Percentiles rank a stretch among this genome's conserved stretches.
These are phyloP conservation scores for Romanogobio albipinnatus DNA, from an alignment of 2,113 vertebrate species.

Conservation along the genomic window DNA sequence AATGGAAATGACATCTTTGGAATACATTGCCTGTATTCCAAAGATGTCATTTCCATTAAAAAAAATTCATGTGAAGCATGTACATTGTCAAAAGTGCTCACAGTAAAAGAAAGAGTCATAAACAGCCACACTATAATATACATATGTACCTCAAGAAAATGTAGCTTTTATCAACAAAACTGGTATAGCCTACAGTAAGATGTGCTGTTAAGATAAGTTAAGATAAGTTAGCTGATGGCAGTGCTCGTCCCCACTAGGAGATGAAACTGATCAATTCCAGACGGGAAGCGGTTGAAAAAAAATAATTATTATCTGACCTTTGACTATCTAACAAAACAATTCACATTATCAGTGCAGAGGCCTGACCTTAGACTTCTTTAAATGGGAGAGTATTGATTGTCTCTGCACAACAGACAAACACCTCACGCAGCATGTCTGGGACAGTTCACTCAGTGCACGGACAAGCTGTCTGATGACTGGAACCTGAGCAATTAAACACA, in stretches of 20 bases:
- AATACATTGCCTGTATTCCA: too few species aligned
- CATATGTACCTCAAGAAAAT: neutral
- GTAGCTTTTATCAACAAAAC: slow-evolving; percentile 5
- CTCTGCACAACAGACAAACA: slow-evolving; percentile 64
- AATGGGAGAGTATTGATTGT: slow-evolving; percentile 67
- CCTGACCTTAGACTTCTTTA: slow-evolving; percentile 66
- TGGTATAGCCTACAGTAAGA: slow-evolving; percentile 23
- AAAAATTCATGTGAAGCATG: too few species aligned
- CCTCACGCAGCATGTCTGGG: slow-evolving; percentile 60
- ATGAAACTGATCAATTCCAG: slow-evolving; percentile 63
- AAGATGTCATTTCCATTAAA: neutral
- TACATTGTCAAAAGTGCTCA: neutral
- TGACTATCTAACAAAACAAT: slow-evolving; percentile 68
- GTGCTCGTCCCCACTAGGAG: slow-evolving; percentile 44
- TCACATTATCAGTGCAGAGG: slow-evolving; percentile 64
- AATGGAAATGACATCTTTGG: too few species aligned
- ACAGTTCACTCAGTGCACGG: slow-evolving; percentile 52
- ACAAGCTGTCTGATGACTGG: slow-evolving; percentile 41
- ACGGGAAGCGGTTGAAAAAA: slow-evolving; percentile 58
- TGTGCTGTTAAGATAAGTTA: slow-evolving; percentile 21
- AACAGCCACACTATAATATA: neutral
- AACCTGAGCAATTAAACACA: slow-evolving; percentile 43
- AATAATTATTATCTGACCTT: slow-evolving; percentile 66
- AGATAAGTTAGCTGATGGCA: slow-evolving; percentile 30
- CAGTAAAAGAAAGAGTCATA: neutral